phyloP scores from a whole-genome alignment of 1,140 invertebrate species.

The Papilio polyxenes region DNA sequence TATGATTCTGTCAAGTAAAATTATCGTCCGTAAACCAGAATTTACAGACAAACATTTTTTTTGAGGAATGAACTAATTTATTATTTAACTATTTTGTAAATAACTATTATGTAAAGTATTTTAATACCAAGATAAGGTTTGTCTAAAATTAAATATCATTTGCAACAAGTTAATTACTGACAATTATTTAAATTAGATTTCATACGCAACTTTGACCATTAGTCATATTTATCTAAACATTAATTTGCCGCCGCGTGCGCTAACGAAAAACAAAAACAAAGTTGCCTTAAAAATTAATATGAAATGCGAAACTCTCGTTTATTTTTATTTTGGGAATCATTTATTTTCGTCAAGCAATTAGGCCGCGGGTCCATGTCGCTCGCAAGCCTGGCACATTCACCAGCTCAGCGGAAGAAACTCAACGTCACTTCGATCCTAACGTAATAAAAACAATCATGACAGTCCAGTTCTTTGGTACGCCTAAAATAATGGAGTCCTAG shows the following conservation, averaged over 20 bases:
- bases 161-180: conserved; percentile 29
- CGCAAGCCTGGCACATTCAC: conserved; percentile 54
- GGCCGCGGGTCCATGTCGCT: conserved; percentile 56
- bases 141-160: neutral
- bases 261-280: conserved; percentile 55
- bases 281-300: conserved; percentile 69
- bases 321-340: conserved; percentile 76
- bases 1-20: no score
- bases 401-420: conserved; percentile 63
- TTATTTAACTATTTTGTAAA: no score
- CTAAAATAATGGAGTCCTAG: neutral
- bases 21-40: no score
- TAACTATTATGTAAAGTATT: neutral
- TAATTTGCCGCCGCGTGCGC: conserved; percentile 50
- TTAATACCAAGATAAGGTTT: neutral
- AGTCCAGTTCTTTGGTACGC: neutral
- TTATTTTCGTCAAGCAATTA: conserved; percentile 79
- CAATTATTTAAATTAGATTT: conserved; percentile 37
- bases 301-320: conserved; percentile 73
- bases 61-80: no score
- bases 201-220: conserved; percentile 33
- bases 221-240: conserved; percentile 46
- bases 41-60: no score
- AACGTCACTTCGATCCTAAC: conserved; percentile 50
- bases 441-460: conserved; percentile 12